Base-by-base conservation (phyloP, 2,113 vertebrate genomes). In the Urocitellus parryii region DNA sequence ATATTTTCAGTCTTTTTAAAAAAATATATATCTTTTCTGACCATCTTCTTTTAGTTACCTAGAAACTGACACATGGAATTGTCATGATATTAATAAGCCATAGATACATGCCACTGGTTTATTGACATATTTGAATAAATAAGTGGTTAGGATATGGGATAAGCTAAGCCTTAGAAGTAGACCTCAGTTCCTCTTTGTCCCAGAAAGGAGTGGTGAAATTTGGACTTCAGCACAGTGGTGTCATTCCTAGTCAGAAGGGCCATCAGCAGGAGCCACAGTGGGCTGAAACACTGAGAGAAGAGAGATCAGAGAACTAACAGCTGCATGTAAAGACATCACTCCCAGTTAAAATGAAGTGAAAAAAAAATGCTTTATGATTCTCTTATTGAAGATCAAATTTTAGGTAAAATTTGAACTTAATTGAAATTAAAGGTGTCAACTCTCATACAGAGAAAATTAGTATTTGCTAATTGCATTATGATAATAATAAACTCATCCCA, bases 371-470 rank as follows among this genome's bases (percentile, higher is more conserved):
- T 34, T 20, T 39, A 74, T 58, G 20, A 77, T 74, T 96, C 92
- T 89, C 80, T 88, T 80, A 80, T 42, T 95, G 37, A 94, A 95
- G 76, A 95, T 78, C 6, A 67, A 32, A 90, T 80, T 95, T 95
- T 90, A 87, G 74, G 84, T 29, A 78, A 92, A 96, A 94, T 81
- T 27, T 90, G 77, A 85, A 18, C 58, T 88, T 34, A 56, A 90
- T 1, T 85, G 9, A 63, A 96, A 96, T 77, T 72, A 81, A 95
- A 96, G 83, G 95, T 56, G 81, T 58, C 70, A 96, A 76, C 80
- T 90, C 42, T 61, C 88, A 93, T 77, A 81, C 45, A 87, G 65
- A 87, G 96, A 86, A 86, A 87, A 93, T 94, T 78, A 61, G 25
- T 67, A 86, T 70, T 79, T 87, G 56, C 22, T 93, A 88, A 96